Percentiles rank a stretch among this genome's conserved stretches.
Evolutionary conservation across 2,888 invertebrate genomes (phyloP).

Genomic region (Flexamia atlantica): DNA sequence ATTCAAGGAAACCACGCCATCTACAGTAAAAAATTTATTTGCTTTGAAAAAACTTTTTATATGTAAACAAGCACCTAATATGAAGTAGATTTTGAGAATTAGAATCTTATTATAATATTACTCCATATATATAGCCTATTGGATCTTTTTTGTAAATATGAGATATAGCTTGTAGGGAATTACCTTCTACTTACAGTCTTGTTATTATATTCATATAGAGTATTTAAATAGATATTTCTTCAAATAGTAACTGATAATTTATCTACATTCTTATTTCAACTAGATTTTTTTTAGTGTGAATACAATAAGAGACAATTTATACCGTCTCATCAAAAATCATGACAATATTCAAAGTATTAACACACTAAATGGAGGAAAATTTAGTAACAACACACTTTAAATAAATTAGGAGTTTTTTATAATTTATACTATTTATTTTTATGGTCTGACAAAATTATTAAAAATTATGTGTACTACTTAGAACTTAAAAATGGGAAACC

Average conservation of each 20-base stretch:
- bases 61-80: background rate
- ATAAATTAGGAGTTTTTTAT: background rate
- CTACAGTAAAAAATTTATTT: too few species aligned
- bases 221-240: background rate
- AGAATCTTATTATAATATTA: slow-evolving; percentile 21
- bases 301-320: slow-evolving; percentile 3
- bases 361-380: background rate
- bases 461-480: too few species aligned
- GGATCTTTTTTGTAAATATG: background rate
- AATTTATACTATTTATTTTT: too few species aligned
- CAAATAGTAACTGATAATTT: background rate
- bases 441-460: too few species aligned
- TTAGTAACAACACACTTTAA: background rate
- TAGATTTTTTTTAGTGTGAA: background rate
- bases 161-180: background rate
- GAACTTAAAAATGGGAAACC: too few species aligned
- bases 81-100: slow-evolving; percentile 6
- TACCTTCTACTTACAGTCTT: background rate
- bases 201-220: background rate
- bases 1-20: too few species aligned
- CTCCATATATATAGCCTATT: background rate
- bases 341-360: slow-evolving; percentile 44
- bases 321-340: background rate
- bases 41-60: too few species aligned
- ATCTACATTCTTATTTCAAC: background rate